These are phyloP conservation scores for Acrobasis repandana DNA, from an alignment of 2,888 invertebrate genomes.

Conservation along the genomic window DNA sequence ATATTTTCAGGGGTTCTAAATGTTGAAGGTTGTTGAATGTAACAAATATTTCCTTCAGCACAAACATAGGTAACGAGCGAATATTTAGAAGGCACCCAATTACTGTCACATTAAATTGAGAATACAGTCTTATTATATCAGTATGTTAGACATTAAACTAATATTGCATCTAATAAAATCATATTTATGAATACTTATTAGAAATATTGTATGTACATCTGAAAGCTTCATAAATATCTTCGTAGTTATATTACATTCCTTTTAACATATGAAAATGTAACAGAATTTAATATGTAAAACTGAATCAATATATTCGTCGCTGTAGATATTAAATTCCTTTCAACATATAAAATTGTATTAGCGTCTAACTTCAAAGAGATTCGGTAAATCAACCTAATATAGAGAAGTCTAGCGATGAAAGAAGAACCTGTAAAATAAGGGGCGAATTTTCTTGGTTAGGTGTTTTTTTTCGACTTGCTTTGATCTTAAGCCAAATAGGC, in stretches of 20 bases:
- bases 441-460: conserved; percentile 28
- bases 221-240: not conserved
- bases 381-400: not conserved
- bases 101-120: not conserved
- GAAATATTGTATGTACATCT: not conserved
- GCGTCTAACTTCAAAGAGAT: not conserved
- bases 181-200: not conserved
- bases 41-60: not conserved
- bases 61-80: not conserved
- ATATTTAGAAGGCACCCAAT: not conserved
- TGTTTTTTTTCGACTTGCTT: conserved; percentile 29
- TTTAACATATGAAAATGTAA: not conserved
- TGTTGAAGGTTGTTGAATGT: too few species aligned
- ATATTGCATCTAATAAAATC: not conserved
- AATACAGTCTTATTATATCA: not conserved
- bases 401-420: not conserved
- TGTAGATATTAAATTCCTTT: not conserved
- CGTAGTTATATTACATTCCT: not conserved
- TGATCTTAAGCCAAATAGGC: conserved; percentile 40
- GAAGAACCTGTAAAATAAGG: conserved; percentile 1
- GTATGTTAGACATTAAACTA: not conserved
- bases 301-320: not conserved
- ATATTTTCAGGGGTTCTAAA: not conserved
- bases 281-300: not conserved
- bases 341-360: not conserved